A percentile compares a stretch with the other conserved stretches of the same genome.
Conservation (phyloP, 2,113 vertebrate genomes). For the Dinomys branickii region DNA sequence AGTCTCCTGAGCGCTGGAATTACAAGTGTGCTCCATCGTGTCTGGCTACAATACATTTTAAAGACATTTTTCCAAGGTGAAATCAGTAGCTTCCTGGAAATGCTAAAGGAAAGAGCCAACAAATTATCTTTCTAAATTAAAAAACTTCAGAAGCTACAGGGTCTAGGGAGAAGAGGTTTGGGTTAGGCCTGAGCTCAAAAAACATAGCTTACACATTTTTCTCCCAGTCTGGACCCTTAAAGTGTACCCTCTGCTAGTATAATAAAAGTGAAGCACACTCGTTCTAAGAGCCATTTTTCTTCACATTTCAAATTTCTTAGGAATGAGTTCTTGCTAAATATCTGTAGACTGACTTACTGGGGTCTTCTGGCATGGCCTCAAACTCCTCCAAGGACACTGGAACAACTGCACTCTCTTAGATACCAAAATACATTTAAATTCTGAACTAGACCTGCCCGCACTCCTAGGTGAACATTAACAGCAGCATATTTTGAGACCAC, state of each 20-base stretch:
- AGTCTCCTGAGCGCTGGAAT: too few species aligned
- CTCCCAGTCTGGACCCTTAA: not conserved
- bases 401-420: not conserved
- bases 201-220: not conserved
- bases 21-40: too few species aligned
- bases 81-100: conserved; percentile 44
- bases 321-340: not conserved
- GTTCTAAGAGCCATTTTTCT: not conserved
- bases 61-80: conserved; percentile 37
- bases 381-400: conserved; percentile 9
- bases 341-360: not conserved
- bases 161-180: not conserved
- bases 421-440: conserved; percentile 33
- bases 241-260: not conserved
- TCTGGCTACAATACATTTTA: not conserved
- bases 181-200: not conserved
- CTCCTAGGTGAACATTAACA: not conserved
- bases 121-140: not conserved
- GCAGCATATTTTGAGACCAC: not conserved
- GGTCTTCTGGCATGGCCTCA: not conserved
- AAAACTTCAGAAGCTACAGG: not conserved
- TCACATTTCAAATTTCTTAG: not conserved
- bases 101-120: not conserved
- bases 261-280: rapidly evolving
- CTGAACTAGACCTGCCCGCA: not conserved